These are phyloP conservation scores for Junonia oenone DNA, from an alignment of 2,888 invertebrate species.

Conservation along the genomic window DNA sequence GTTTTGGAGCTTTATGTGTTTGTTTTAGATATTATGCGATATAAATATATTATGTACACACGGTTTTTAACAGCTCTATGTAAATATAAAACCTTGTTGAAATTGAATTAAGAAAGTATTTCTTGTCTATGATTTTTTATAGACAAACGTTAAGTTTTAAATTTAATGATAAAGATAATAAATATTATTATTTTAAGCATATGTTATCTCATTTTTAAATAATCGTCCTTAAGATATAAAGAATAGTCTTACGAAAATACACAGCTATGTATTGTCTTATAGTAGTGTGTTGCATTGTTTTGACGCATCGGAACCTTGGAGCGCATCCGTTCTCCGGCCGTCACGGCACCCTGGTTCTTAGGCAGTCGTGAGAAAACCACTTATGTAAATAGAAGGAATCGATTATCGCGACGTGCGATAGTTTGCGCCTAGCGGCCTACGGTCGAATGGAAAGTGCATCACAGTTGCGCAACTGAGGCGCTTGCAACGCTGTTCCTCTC, in stretches of 20 bases:
- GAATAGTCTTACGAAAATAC: background rate
- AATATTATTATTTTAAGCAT: too few relatives aligned
- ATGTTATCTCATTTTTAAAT: too few relatives aligned
- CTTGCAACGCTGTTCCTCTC: conserved; percentile 37
- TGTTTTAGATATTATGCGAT: conserved; percentile 17
- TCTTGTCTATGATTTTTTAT: too few relatives aligned
- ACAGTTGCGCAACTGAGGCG: conserved; percentile 48
- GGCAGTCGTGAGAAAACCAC: conserved; percentile 71
- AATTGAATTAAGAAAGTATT: too few relatives aligned
- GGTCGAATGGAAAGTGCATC: conserved; percentile 66
- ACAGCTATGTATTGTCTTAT: conserved; percentile 2
- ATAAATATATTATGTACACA: background rate
- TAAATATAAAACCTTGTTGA: too few relatives aligned
- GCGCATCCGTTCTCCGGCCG: conserved; percentile 59
- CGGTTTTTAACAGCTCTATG: too few relatives aligned
- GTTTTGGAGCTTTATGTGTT: conserved; percentile 18
- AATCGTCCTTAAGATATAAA: background rate
- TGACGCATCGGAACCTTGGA: conserved; percentile 51
- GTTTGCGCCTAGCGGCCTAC: conserved; percentile 36
- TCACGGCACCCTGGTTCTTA: conserved; percentile 59
- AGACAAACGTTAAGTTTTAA: too few relatives aligned
- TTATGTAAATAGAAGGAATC: conserved; percentile 71
- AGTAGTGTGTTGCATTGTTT: conserved; percentile 12
- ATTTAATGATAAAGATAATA: too few relatives aligned
- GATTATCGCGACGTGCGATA: conserved; percentile 59